Evolutionary conservation across 2,888 invertebrate species (phyloP).

Genomic region (Copidosoma aretas): DNA sequence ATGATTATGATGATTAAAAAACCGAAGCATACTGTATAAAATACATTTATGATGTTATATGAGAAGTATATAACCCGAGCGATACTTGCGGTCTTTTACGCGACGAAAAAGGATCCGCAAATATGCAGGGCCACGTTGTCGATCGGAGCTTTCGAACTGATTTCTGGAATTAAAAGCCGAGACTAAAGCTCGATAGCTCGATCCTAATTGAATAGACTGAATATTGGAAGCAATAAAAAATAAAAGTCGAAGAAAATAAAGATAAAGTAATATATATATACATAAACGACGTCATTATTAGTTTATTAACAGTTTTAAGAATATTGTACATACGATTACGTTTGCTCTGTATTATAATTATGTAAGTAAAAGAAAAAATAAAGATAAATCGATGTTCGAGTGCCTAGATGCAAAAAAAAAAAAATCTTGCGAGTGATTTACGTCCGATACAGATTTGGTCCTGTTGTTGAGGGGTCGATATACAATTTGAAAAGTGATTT

Average conservation of each 20-base stretch:
- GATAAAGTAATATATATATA: neutral
- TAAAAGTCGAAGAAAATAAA: too few species aligned
- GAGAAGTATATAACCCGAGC: neutral
- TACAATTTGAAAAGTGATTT: constrained; percentile 3
- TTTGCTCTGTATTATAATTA: constrained; percentile 34
- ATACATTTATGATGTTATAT: too few species aligned
- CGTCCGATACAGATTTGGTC: constrained; percentile 5
- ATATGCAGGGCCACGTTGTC: neutral
- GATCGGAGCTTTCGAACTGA: neutral
- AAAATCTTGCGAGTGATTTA: neutral
- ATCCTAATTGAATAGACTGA: constrained; percentile 34
- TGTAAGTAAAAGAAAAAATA: constrained; percentile 23
- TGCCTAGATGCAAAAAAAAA: constrained; percentile 36
- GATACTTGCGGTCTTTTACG: neutral
- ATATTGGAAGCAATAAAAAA: constrained; percentile 37
- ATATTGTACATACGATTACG: constrained; percentile 15
- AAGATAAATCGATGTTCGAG: constrained; percentile 32
- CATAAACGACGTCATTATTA: neutral
- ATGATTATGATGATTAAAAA: too few species aligned
- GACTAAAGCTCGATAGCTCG: neutral
- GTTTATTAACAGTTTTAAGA: neutral
- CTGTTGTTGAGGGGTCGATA: constrained; percentile 10
- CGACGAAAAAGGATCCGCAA: neutral
- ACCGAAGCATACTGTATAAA: too few species aligned
- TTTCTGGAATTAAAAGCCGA: neutral